These are phyloP conservation scores for Cataglyphis albicans DNA, from an alignment of 2,888 invertebrate genomes.

Conservation along the genomic window DNA sequence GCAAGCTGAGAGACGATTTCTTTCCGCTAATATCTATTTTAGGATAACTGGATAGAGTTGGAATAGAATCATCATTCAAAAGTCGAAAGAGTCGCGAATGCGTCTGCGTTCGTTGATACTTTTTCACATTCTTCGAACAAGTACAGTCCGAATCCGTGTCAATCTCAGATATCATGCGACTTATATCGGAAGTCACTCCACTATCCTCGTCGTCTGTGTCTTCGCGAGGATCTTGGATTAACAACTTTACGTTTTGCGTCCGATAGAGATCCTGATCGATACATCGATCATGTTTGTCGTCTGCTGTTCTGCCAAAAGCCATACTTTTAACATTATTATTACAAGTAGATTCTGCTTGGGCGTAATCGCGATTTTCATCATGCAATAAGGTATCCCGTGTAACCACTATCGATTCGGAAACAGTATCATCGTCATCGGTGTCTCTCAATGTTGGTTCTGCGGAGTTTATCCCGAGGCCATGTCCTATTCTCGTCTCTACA, in stretches of 20 bases:
- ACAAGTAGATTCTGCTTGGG: neutral
- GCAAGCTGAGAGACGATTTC: slow-evolving; percentile 73
- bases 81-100: slow-evolving; percentile 91
- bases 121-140: slow-evolving; percentile 87
- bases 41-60: slow-evolving; percentile 43
- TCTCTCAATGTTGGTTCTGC: neutral
- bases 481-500: slow-evolving; percentile 59
- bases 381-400: neutral
- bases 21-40: slow-evolving; percentile 55
- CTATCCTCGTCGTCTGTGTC: slow-evolving; percentile 89
- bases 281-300: slow-evolving; percentile 34
- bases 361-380: neutral
- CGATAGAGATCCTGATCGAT: slow-evolving; percentile 18
- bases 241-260: slow-evolving; percentile 59
- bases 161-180: slow-evolving; percentile 89
- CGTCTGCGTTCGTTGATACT: slow-evolving; percentile 90
- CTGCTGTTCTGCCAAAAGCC: slow-evolving; percentile 19
- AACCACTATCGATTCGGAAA: neutral
- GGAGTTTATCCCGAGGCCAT: neutral
- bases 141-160: slow-evolving; percentile 89
- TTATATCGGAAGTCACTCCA: slow-evolving; percentile 91
- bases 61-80: slow-evolving; percentile 87
- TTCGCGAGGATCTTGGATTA: slow-evolving; percentile 78
- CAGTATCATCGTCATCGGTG: neutral
- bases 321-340: neutral